A percentile compares a stretch with the other conserved stretches of the same genome.
Conservation (phyloP, 1,140 invertebrate species). For the Paralvinella palmiformis region DNA sequence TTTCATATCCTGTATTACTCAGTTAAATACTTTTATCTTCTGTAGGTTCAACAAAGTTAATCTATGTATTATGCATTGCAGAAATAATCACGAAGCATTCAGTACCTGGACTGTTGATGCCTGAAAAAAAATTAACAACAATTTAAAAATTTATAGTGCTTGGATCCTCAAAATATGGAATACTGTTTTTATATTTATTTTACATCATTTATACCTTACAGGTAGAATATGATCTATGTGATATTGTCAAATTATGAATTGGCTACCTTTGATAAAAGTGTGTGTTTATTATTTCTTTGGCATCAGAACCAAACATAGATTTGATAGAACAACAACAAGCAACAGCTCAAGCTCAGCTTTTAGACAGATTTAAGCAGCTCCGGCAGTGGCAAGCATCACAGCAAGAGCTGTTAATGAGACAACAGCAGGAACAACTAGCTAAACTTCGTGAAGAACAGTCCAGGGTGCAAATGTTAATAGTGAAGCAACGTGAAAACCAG, state of each 20-base stretch:
- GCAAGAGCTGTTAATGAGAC: constrained; percentile 39
- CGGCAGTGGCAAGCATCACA: constrained; percentile 40
- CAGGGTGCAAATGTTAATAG: constrained; percentile 31
- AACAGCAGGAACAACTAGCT: constrained; percentile 39
- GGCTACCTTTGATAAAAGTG: background rate
- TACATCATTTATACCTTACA: background rate
- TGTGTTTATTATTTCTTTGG: background rate
- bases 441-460: constrained; percentile 33
- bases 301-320: background rate
- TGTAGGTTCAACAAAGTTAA: too few species aligned
- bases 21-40: too few species aligned
- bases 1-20: too few species aligned
- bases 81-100: too few species aligned
- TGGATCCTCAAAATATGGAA: too few species aligned
- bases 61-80: too few species aligned
- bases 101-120: too few species aligned
- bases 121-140: too few species aligned
- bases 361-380: constrained; percentile 40
- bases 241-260: background rate
- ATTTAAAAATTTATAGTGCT: too few species aligned
- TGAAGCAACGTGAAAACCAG: constrained; percentile 29
- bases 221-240: too few species aligned
- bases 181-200: too few species aligned
- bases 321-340: constrained; percentile 12
- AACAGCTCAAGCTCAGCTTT: constrained; percentile 32